A percentile compares a stretch with the other conserved stretches of the same genome.
These are phyloP conservation scores for Phaenicophaeus curvirostris DNA, from an alignment of 2,797 vertebrate species.

Conservation along the genomic window DNA sequence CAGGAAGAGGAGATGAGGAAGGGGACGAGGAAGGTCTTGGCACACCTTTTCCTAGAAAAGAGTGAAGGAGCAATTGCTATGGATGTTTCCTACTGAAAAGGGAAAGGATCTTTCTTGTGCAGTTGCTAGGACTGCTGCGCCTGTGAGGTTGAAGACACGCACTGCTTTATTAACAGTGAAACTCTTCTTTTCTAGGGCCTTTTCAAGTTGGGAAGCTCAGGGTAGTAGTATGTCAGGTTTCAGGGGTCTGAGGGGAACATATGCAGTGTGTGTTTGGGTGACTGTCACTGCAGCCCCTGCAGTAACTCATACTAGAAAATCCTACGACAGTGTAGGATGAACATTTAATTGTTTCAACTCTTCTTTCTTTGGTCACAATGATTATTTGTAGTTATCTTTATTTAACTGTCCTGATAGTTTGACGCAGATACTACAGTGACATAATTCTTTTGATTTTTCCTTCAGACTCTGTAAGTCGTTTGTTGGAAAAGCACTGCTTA, in stretches of 20 bases:
- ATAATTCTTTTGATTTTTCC: background rate
- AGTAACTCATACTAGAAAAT: background rate
- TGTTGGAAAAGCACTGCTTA: background rate
- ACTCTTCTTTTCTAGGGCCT: background rate
- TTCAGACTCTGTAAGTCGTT: background rate
- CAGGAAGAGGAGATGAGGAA: background rate
- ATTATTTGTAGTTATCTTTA: background rate
- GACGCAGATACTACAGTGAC: background rate
- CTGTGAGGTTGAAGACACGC: background rate
- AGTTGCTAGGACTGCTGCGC: background rate
- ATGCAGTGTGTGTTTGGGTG: background rate
- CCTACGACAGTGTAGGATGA: background rate
- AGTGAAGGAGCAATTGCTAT: background rate
- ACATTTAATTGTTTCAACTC: background rate
- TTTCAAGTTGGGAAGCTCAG: background rate
- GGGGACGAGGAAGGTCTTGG: background rate
- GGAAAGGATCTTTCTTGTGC: background rate
- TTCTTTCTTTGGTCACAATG: background rate
- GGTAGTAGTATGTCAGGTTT: background rate
- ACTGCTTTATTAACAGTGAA: background rate
- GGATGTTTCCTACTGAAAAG: background rate
- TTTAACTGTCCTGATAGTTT: background rate
- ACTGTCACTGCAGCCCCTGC: background rate
- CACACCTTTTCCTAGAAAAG: background rate
- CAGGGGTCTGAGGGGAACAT: background rate